Evolutionary conservation across 1,140 invertebrate species (phyloP).

Genomic region (Trichonephila clavata): DNA sequence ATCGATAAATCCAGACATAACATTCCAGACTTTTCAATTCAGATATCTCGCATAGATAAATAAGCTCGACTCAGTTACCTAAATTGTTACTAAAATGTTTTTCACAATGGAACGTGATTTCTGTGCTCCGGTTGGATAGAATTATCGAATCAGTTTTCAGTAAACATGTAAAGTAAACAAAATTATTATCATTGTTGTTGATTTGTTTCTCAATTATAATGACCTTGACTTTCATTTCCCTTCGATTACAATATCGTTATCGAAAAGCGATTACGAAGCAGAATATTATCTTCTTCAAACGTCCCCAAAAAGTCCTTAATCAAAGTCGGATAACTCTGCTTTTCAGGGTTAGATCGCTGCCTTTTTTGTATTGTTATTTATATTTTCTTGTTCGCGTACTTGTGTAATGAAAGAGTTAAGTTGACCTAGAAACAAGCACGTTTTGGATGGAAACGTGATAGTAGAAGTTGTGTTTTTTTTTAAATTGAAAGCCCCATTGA

Average conservation of each 20-base stretch:
- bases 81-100: background rate
- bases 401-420: too few relatives aligned
- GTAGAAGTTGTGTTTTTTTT: too few relatives aligned
- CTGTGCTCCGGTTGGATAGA: background rate
- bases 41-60: background rate
- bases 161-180: conserved; percentile 35
- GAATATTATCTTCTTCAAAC: conserved; percentile 1
- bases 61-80: background rate
- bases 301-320: conserved; percentile 7
- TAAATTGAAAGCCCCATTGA: too few relatives aligned
- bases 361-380: background rate
- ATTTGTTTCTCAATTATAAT: conserved; percentile 28
- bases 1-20: background rate
- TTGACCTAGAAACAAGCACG: too few relatives aligned
- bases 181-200: conserved; percentile 18
- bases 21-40: background rate
- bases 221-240: conserved; percentile 32
- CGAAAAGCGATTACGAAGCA: background rate
- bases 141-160: background rate
- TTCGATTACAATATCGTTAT: conserved; percentile 38
- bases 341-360: background rate
- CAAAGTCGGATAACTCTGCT: too few relatives aligned
- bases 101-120: conserved; percentile 1
- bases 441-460: too few relatives aligned
- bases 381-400: too few relatives aligned